phyloP scores from a whole-genome alignment of 2,113 vertebrate species.

The Arvicanthis niloticus region DNA sequence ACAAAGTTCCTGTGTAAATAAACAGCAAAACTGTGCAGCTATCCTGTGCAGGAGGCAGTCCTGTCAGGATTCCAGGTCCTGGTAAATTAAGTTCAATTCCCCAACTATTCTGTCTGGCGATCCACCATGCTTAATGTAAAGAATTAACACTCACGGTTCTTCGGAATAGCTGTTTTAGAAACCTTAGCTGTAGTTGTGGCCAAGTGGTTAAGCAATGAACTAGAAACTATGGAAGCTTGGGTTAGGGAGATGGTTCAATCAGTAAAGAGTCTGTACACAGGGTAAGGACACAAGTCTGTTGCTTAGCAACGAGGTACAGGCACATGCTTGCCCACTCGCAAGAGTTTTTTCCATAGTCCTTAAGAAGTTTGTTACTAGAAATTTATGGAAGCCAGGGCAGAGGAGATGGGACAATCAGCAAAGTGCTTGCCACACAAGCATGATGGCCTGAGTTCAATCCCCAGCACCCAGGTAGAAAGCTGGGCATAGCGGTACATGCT shows the following conservation, averaged over 20 bases:
- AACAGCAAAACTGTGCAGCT: not conserved
- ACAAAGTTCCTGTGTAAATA: conserved; percentile 34
- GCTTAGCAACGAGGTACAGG: not conserved
- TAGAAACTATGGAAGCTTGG: not conserved
- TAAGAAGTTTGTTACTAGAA: conserved; percentile 31
- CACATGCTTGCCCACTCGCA: not conserved
- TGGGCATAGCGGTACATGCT: not conserved
- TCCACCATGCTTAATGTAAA: not conserved
- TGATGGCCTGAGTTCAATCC: not conserved
- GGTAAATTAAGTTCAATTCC: too few species aligned
- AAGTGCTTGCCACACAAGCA: not conserved
- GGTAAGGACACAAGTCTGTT: not conserved
- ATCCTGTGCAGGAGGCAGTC: not conserved
- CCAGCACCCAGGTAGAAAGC: not conserved
- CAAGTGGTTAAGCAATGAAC: not conserved
- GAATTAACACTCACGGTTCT: not conserved
- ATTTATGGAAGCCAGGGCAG: not conserved
- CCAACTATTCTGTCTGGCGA: not conserved
- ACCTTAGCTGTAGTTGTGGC: not conserved
- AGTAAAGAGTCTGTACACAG: not conserved
- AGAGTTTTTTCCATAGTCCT: conserved; percentile 8
- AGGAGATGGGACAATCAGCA: not conserved
- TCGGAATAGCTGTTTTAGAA: not conserved
- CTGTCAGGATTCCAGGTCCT: not conserved
- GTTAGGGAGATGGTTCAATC: not conserved